A percentile compares a stretch with the other conserved stretches of the same genome.
Evolutionary conservation across 1,140 invertebrate species (phyloP).

Genomic region (Potamilus streckersoni): DNA sequence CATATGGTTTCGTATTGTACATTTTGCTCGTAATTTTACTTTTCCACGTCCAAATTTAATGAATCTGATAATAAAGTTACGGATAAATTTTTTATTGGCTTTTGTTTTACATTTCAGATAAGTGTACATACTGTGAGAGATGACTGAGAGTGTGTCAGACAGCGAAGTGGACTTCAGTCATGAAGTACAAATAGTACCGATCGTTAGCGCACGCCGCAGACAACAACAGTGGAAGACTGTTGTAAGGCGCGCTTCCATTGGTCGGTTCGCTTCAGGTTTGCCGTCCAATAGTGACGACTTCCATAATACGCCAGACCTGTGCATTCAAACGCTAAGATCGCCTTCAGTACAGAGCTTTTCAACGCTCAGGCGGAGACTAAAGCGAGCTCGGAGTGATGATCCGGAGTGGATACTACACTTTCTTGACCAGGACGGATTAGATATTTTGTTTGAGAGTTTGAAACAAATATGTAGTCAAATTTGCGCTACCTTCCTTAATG

Average conservation of each 20-base stretch:
- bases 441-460: conserved; percentile 33
- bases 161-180: conserved; percentile 25
- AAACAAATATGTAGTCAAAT: conserved; percentile 23
- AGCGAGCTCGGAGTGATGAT: conserved; percentile 16
- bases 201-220: conserved; percentile 16
- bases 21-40: too few relatives aligned
- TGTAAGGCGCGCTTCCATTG: conserved; percentile 25
- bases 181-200: background rate
- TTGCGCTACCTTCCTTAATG: conserved; percentile 23
- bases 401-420: conserved; percentile 30
- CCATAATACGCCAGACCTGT: background rate
- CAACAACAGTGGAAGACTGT: conserved; percentile 16
- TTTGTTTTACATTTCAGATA: too few relatives aligned
- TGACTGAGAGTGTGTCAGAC: conserved; percentile 25
- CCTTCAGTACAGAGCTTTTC: conserved; percentile 21
- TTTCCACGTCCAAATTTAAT: too few relatives aligned
- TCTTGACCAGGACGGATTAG: conserved; percentile 33
- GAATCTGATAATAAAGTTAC: too few relatives aligned
- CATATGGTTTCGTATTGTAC: too few relatives aligned
- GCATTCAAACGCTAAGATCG: conserved; percentile 23
- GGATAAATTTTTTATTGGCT: too few relatives aligned
- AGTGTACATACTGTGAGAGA: too few relatives aligned
- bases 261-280: conserved; percentile 21
- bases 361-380: conserved; percentile 25
- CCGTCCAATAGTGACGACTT: conserved; percentile 12